Conservation (phyloP, 2,797 vertebrate species). For the Poeciliopsis presidionis region DNA sequence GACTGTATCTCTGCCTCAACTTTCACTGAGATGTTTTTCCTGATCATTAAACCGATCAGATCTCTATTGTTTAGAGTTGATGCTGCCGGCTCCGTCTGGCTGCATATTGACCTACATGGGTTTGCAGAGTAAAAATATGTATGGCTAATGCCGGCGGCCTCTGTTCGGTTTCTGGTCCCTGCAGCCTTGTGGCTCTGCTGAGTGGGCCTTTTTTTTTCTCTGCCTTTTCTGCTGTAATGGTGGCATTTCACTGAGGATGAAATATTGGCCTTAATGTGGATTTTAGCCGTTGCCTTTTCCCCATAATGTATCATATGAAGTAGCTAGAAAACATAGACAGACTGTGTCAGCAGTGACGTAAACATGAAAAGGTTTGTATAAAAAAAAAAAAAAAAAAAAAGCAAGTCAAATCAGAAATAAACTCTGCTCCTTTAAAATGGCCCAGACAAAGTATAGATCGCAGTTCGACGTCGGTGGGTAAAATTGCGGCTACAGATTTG, state of each 20-base stretch:
- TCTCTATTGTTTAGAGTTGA: conserved; percentile 22
- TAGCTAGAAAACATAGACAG: conserved; percentile 21
- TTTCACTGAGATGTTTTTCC: neutral
- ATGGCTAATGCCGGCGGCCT: conserved; percentile 57
- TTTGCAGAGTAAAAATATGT: conserved; percentile 66
- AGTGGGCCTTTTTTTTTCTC: conserved; percentile 53
- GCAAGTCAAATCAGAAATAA: neutral
- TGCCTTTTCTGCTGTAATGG: conserved; percentile 55
- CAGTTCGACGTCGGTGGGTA: neutral
- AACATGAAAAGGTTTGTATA: neutral
- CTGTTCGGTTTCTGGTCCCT: conserved; percentile 50
- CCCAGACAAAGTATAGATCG: neutral
- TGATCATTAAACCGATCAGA: conserved; percentile 2
- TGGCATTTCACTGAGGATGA: conserved; percentile 63
- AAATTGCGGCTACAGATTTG: neutral
- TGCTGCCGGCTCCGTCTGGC: conserved; percentile 56
- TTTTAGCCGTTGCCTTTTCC: conserved; percentile 26
- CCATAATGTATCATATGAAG: conserved; percentile 36
- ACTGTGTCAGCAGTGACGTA: neutral
- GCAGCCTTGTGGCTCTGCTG: conserved; percentile 68
- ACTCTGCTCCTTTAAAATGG: neutral
- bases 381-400: neutral
- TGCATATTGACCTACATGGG: conserved; percentile 51
- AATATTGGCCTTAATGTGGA: conserved; percentile 61
- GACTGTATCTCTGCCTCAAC: neutral